Evolutionary conservation across 1,140 invertebrate genomes (phyloP), one percentile per base, ranked within the genome.

Genomic region (Leptonema lineaticorne): DNA sequence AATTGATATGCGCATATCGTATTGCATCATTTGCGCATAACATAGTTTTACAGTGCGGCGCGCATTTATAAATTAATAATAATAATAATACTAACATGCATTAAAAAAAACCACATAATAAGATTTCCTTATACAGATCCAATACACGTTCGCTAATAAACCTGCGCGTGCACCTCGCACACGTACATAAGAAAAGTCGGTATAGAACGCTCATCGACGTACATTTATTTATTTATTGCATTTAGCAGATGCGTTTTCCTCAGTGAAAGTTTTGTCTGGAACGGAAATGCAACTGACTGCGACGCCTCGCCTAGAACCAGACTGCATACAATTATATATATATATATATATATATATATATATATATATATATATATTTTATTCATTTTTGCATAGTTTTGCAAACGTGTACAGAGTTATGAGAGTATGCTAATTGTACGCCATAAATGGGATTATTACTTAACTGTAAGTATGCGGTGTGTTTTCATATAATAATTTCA

Each of bases 71-170:
- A n/a, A n/a, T n/a, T n/a, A n/a, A n/a, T n/a, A n/a, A n/a, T n/a
- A n/a, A 46, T 48, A 28, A 63, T n/a, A 62, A 62, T 26, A 58
- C 20, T 22, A 58, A 14, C 58, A 37, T 45, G 24, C 58, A 45
- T 45, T 41, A 16, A 64, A n/a, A n/a, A n/a, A n/a, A 64, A 37
- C 33, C 45, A 24, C 33, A 62, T 64, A 45, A 64, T 64, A 30
- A 37, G 45, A 64, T 64, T 64, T 64, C 62, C 62, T 64, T 64
- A 64, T 64, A 64, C n/a, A n/a, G n/a, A n/a, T n/a, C n/a, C n/a
- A n/a, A n/a, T n/a, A n/a, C n/a, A n/a, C n/a, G n/a, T n/a, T n/a
- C n/a, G n/a, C n/a, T n/a, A n/a, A n/a, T n/a, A n/a, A n/a, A n/a
- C n/a, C n/a, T n/a, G n/a, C n/a, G n/a, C n/a, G n/a, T n/a, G n/a